phyloP scores from a whole-genome alignment of 2,888 invertebrate species.

The Sinohyriopsis cumingii region DNA sequence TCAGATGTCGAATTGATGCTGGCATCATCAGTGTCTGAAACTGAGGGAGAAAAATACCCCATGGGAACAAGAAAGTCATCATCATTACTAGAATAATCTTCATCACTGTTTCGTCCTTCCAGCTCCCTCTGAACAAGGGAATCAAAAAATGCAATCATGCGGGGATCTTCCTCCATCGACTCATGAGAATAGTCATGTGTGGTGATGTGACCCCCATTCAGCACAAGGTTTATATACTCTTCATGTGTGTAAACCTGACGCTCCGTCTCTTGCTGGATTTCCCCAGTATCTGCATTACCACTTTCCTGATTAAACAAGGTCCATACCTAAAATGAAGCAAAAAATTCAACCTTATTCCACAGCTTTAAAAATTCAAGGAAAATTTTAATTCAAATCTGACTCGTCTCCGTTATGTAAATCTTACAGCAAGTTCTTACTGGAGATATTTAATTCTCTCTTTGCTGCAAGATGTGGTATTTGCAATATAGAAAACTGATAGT shows the following conservation, averaged over 20 bases:
- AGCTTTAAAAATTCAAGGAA: not conserved
- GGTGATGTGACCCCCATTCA: constrained; percentile 82
- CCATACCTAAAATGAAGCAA: constrained; percentile 79
- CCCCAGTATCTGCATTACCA: constrained; percentile 62
- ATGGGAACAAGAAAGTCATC: constrained; percentile 55
- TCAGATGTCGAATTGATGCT: constrained; percentile 14
- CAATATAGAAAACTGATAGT: no score
- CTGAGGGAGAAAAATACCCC: constrained; percentile 46
- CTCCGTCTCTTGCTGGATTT: constrained; percentile 24
- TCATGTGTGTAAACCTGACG: constrained; percentile 74
- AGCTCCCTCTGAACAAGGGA: constrained; percentile 92
- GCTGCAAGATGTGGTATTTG: no score
- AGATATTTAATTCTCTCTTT: no score
- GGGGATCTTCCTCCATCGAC: constrained; percentile 89
- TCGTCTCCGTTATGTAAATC: no score
- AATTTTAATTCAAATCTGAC: no score
- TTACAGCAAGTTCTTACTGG: no score
- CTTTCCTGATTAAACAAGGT: constrained; percentile 80
- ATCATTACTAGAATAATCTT: constrained; percentile 54
- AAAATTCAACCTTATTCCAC: not conserved
- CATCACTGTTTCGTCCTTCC: constrained; percentile 76
- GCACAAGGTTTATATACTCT: constrained; percentile 87
- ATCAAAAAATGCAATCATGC: constrained; percentile 98
- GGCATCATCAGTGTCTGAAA: constrained; percentile 27
- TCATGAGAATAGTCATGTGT: constrained; percentile 91